phyloP scores from a whole-genome alignment of 1,140 invertebrate genomes.

The Solen grandis region DNA sequence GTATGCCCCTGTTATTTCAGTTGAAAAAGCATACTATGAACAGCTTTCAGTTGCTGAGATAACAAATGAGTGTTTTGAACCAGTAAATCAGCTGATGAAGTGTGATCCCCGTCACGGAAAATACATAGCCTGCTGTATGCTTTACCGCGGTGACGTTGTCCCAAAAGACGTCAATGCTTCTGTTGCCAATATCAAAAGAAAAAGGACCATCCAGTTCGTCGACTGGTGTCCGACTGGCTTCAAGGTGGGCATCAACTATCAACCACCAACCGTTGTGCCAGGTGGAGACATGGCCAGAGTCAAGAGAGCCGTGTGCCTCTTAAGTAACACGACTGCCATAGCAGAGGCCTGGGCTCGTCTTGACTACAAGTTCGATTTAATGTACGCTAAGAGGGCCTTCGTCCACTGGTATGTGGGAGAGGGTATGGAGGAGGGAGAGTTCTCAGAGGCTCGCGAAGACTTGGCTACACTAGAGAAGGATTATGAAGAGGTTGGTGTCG shows the following conservation, averaged over 20 bases:
- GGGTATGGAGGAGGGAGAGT: no score
- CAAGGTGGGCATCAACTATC: slow-evolving; percentile 40
- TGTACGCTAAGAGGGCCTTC: no score
- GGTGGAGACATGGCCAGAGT: no score
- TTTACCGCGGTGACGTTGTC: no score
- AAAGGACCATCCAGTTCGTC: slow-evolving; percentile 79
- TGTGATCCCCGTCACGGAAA: slow-evolving; percentile 93
- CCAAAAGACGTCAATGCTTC: no score
- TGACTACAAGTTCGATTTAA: slow-evolving; percentile 85
- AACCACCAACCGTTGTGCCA: no score
- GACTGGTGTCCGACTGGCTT: slow-evolving; percentile 65
- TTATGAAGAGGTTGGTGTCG: no score
- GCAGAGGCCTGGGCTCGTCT: slow-evolving; percentile 86
- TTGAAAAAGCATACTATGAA: slow-evolving; percentile 77
- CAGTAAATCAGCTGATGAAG: slow-evolving; percentile 95
- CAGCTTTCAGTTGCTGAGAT: slow-evolving; percentile 86
- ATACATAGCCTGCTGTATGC: no score
- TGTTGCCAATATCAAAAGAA: no score
- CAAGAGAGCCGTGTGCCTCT: slow-evolving; percentile 83
- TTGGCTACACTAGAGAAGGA: no score
- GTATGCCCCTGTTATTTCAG: slow-evolving; percentile 85
- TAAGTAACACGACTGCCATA: slow-evolving; percentile 89
- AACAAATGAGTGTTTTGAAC: slow-evolving; percentile 93
- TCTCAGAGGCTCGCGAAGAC: no score
- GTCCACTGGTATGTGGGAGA: no score